Evolutionary conservation across 2,888 invertebrate species (phyloP).

Genomic region (Spodoptera picta): DNA sequence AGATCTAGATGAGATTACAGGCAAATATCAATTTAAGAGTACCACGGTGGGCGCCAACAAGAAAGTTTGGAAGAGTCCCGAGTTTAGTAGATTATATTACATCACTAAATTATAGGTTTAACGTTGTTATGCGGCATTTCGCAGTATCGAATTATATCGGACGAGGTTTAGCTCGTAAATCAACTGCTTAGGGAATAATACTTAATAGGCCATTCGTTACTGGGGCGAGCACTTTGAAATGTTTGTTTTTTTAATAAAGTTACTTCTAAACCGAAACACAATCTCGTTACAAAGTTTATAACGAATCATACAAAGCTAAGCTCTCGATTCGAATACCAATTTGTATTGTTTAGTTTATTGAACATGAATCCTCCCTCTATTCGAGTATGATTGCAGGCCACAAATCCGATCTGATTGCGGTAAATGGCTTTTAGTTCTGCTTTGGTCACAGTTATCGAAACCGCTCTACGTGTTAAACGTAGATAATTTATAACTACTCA

Average conservation of each 20-base stretch:
- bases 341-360: conserved; percentile 1
- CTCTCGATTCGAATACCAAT: not conserved
- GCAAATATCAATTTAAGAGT: conserved; percentile 39
- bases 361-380: conserved; percentile 2
- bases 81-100: conserved; percentile 42
- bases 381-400: not conserved
- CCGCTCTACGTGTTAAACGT: not conserved
- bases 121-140: conserved; percentile 29
- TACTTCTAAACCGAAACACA: no score
- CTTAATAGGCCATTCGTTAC: conserved; percentile 14
- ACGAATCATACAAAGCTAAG: no score
- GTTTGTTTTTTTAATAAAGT: no score
- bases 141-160: conserved; percentile 35
- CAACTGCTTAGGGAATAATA: conserved; percentile 24
- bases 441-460: not conserved
- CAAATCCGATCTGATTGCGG: not conserved
- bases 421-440: not conserved
- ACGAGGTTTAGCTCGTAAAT: conserved; percentile 39
- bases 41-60: conserved; percentile 57
- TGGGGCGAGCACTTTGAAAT: conserved; percentile 4
- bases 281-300: no score
- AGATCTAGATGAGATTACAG: conserved; percentile 40
- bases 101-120: conserved; percentile 37
- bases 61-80: conserved; percentile 26
- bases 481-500: not conserved